These are phyloP conservation scores for Agapornis canus DNA, from an alignment of 2,797 vertebrate genomes.

Conservation along the genomic window DNA sequence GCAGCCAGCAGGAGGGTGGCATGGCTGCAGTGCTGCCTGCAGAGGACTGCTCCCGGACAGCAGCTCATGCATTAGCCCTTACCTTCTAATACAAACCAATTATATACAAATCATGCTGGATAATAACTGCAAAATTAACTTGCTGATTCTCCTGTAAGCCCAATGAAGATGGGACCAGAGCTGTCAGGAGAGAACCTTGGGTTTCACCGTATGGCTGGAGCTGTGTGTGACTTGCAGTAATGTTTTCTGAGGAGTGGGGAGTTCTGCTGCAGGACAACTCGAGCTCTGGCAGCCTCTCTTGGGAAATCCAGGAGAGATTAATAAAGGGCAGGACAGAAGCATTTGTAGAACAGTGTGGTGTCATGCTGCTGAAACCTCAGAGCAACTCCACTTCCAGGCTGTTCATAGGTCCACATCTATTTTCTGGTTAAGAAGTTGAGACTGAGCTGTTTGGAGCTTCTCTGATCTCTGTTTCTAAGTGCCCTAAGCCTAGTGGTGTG, in stretches of 20 bases:
- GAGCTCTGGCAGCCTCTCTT: background rate
- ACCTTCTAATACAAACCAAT: no score
- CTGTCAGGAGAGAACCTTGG: accelerated
- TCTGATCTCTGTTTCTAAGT: background rate
- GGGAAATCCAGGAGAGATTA: background rate
- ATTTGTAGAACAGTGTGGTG: background rate
- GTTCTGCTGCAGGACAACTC: background rate
- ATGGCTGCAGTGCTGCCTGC: accelerated
- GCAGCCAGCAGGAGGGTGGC: background rate
- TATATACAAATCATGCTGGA: accelerated
- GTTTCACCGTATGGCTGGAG: accelerated
- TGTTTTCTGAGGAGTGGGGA: accelerated
- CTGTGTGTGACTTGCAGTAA: accelerated
- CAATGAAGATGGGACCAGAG: background rate
- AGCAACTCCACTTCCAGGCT: background rate
- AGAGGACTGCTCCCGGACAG: background rate
- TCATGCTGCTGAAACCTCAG: background rate
- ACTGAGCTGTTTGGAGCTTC: background rate
- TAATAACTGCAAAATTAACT: accelerated
- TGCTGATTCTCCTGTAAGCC: background rate
- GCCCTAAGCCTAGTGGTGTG: background rate
- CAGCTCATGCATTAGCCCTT: background rate
- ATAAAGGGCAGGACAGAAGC: no score
- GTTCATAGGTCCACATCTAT: background rate
- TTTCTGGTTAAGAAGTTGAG: background rate